Base-by-base conservation (phyloP, 2,113 vertebrate species). In the Lucifuga dentata region DNA sequence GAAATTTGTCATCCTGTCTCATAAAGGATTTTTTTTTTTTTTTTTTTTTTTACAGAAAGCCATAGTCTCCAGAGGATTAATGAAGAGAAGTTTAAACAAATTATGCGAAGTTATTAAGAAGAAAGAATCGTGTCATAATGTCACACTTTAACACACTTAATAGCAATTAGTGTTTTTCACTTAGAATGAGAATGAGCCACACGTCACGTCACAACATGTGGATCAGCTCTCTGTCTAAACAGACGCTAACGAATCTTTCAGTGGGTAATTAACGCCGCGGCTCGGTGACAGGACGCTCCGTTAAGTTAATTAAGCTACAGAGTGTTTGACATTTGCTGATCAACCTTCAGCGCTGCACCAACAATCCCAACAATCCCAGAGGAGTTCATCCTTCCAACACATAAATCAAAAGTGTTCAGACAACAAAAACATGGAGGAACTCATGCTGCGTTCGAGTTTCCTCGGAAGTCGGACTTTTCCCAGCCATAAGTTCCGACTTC, bases 261-360 rank as follows among this genome's bases (percentile, higher is more conserved):
- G 23, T 59, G 40, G 56, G 26, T 67, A 59, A 86, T 82, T 75
- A 80, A 61, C 60, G 44, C 35, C 29, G 17, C 11, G 45, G 43
- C 24, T 21, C 32, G 51, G 40, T 41, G 50, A 68, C 68, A 72
- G 56, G 57, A 56, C 48, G 64, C 52, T 68, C 35, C 58, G 49
- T 59, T 70, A 58, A 71, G 24, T 43, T 80, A 73, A 71, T 78
- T 66, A 68, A n/a, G 41, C 33, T 19, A 21, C 33, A 41, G 23
- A 29, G 15, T 45, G 38, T 46, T 29, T 48, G 36, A 44, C 24
- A 60, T 73, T 57, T 45, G 19, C 24, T 33, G n/a, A 38, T 38
- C 17, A 48, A 11, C n/a, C 35, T 15, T 49, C 11, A 39, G 9
- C 19, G 24, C 10, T 6, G 41, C 9, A 41, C 13, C 20, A 35